Evolutionary conservation across 2,888 invertebrate genomes (phyloP), one percentile per base, ranked within the genome.

Genomic region (Thecophora atra): DNA sequence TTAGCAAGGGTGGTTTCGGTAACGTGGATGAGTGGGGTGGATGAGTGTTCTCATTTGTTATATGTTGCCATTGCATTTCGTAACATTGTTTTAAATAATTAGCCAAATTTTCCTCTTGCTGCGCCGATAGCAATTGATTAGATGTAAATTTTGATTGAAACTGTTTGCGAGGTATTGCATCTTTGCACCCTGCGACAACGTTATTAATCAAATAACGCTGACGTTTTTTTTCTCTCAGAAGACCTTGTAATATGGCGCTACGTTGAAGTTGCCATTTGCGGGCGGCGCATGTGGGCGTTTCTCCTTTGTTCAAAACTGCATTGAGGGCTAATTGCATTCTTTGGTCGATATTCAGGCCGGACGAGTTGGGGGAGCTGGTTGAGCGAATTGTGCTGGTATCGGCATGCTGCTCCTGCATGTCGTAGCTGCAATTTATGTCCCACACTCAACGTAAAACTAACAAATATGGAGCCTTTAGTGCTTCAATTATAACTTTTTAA

Each of bases 61-160:
- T 65, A 17, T 56, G 68, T 56, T 68, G 68, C 63, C 52, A 63
- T 19, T 71, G 71, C 64, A 58, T 65, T 58, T 71, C 71, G 44
- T 71, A 71, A 28, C 65, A 71, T 42, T 71, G 71, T 47, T 65
- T 71, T 26, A 71, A 42, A n/a, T 71, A 71, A n/a, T 64, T 60
- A 42, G 65, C 56, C 28, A 71, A 26, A 44, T 47, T 37, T 24
- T 64, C 71, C 28, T 71, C 71, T n/a, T 71, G 64, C 19, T 56
- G 64, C 2, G 71, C 71, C 42, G 71, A 71, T 3, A 71, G 71
- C 21, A 71, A 24, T 44, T 71, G 71, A 26, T 71, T 71, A 21
- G 71, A 58, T 8, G 71, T 71, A 30, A 71, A 71, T 56, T 71
- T 71, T 8, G 71, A 71, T 42, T 71, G 71, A 65, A 71, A 71